Evolutionary conservation across 2,888 invertebrate species (phyloP), one percentile per base, ranked within the genome.

Genomic region (Drosophila mercatorum): DNA sequence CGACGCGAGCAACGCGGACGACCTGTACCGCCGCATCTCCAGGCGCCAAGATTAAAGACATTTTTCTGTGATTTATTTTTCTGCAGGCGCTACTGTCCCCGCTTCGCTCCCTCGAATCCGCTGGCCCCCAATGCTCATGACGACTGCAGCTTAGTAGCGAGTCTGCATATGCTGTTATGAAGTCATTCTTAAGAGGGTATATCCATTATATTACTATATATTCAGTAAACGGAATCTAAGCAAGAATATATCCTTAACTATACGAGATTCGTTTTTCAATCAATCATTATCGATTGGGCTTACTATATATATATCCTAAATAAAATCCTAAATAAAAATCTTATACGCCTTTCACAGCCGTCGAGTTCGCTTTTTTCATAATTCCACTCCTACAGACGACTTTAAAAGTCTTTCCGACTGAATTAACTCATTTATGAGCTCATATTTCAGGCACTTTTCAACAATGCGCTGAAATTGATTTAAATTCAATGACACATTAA

Each of bases 11-110:
- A n/a, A 3, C 40, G 14, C 55, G 17, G 41, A n/a, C 67, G 67
- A 60, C 62, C 62, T 61, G 62, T 51, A 56, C 63, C 49, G 59
- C 65, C 52, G 47, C 66, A 68, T 57, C 72, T 71, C 56, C 75
- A 70, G 80, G 79, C 88, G 88, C 83, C 85, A 81, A 88, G 83
- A 87, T 88, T 80, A 86, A 88, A 86, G 88, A 84, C 80, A 88
- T 86, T 83, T 83, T 78, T 83, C 73, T 72, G 86, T 86, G 87
- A 87, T 87, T 87, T 87, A 88, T 87, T 75, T 77, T 61, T 71
- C 88, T 80, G 75, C 75, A 83, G 85, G 81, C 86, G 83, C 84
- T 84, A 80, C 82, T 74, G 84, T 78, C 68, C 43, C 26, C 34
- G 12, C 46, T 17, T n/a, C 5, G 3, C 22, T 34, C 46, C 44